A percentile compares a stretch with the other conserved stretches of the same genome.
Conservation (phyloP, 37 sponge, comb jelly and placozoan genomes). For the Bolinopsis microptera region DNA sequence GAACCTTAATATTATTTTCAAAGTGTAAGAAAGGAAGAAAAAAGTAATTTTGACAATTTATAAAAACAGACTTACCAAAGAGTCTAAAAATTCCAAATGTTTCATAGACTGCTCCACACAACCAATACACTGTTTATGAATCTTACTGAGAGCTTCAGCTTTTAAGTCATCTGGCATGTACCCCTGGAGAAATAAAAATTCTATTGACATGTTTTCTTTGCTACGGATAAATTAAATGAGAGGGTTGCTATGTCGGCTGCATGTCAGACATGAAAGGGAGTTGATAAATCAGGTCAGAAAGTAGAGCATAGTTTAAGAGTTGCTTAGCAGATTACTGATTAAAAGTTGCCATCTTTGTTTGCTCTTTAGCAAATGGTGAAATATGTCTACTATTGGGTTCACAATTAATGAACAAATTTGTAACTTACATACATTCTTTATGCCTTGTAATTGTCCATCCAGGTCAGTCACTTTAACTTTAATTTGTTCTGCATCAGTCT, state of each 20-base stretch:
- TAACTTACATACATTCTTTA: constrained; percentile 39
- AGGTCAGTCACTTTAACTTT: background rate
- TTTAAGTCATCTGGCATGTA: constrained; percentile 24
- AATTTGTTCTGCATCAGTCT: background rate
- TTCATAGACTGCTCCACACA: constrained; percentile 29
- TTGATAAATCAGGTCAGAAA: too few relatives aligned
- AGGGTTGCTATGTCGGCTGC: background rate
- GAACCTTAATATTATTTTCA: too few relatives aligned
- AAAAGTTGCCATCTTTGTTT: too few relatives aligned
- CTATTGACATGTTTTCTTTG: background rate
- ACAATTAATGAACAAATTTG: too few relatives aligned
- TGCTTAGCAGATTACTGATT: too few relatives aligned
- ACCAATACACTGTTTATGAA: constrained; percentile 60
- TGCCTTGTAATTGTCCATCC: constrained; percentile 1
- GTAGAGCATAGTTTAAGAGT: too few relatives aligned
- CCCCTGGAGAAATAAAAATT: background rate
- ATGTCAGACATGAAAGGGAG: background rate
- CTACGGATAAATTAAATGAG: background rate
- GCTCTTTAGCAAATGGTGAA: too few relatives aligned
- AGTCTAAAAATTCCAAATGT: background rate
- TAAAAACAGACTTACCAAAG: background rate
- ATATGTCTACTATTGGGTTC: background rate
- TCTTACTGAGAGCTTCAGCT: constrained; percentile 30
- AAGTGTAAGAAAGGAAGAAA: too few relatives aligned
- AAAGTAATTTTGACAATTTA: too few relatives aligned